phyloP scores from a whole-genome alignment of 2,113 vertebrate genomes.

The Grammomys surdaster region DNA sequence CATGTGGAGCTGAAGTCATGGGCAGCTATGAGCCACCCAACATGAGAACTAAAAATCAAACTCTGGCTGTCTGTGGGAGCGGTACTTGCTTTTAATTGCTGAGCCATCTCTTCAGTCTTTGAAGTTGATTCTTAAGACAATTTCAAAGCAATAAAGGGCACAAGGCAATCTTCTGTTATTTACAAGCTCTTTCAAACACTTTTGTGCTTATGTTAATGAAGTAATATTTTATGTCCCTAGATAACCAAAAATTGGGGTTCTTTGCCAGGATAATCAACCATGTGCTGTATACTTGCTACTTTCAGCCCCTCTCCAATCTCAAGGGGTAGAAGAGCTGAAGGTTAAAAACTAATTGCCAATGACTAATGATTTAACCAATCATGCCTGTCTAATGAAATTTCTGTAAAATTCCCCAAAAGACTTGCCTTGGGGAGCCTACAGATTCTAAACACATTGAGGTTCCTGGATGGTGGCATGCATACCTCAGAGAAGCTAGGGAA shows the following conservation, averaged over 20 bases:
- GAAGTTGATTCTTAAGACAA: not conserved
- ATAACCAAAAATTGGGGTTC: not conserved
- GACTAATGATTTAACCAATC: constrained; percentile 4
- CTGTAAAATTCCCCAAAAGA: not conserved
- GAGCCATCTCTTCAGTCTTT: not conserved
- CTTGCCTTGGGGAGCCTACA: not conserved
- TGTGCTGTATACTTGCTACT: not conserved
- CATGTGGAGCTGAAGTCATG: not conserved
- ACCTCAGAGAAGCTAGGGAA: not conserved
- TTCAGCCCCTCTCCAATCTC: not conserved
- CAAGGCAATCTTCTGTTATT: not conserved
- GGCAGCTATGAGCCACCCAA: not conserved
- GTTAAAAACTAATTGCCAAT: not conserved
- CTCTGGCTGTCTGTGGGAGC: not conserved
- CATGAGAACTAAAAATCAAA: not conserved
- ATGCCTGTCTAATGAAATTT: not conserved
- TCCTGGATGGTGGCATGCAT: not conserved
- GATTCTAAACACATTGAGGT: not conserved
- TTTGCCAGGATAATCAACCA: not conserved
- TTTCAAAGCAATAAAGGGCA: not conserved
- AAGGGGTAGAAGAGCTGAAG: not conserved
- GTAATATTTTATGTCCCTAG: not conserved
- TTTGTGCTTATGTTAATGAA: not conserved
- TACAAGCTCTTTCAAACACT: not conserved
- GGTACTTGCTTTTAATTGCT: not conserved